A percentile compares a stretch with the other conserved stretches of the same genome.
Evolutionary conservation across 2,888 invertebrate genomes (phyloP).

Genomic region (Ametastegia equiseti): DNA sequence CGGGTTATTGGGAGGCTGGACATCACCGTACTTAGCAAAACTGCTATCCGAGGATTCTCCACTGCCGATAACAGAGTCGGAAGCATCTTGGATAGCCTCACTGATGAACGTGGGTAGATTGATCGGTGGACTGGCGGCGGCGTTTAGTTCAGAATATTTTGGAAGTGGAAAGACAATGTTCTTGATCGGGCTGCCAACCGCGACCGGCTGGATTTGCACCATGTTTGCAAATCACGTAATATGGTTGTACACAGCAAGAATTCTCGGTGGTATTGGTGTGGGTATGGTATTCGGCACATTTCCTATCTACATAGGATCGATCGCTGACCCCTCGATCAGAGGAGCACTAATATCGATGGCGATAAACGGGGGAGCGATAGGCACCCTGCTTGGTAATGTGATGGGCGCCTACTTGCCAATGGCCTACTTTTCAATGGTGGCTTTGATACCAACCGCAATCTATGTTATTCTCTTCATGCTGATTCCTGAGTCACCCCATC

Average conservation of each 20-base stretch:
- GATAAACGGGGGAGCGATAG: slow-evolving; percentile 66
- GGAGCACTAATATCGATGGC: slow-evolving; percentile 72
- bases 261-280: slow-evolving; percentile 66
- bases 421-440: slow-evolving; percentile 66
- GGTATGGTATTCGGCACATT: slow-evolving; percentile 71
- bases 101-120: slow-evolving; percentile 70
- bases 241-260: slow-evolving; percentile 68
- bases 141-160: slow-evolving; percentile 63
- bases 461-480: slow-evolving; percentile 67
- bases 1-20: slow-evolving; percentile 71
- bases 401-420: slow-evolving; percentile 72
- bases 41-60: slow-evolving; percentile 58
- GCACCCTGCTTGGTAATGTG: slow-evolving; percentile 69
- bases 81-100: slow-evolving; percentile 71
- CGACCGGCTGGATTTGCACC: slow-evolving; percentile 67
- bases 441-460: slow-evolving; percentile 64
- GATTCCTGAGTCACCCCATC: slow-evolving; percentile 73
- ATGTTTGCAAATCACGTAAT: slow-evolving; percentile 66
- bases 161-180: slow-evolving; percentile 69
- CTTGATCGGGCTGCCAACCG: slow-evolving; percentile 63
- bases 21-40: slow-evolving; percentile 71
- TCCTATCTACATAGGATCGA: slow-evolving; percentile 69
- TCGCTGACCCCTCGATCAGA: slow-evolving; percentile 71
- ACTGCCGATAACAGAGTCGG: slow-evolving; percentile 64
- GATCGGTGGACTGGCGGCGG: slow-evolving; percentile 66